Evolutionary conservation across 2,113 vertebrate genomes (phyloP), one percentile per base, ranked within the genome.

Genomic region (Leptocoma aspasia): DNA sequence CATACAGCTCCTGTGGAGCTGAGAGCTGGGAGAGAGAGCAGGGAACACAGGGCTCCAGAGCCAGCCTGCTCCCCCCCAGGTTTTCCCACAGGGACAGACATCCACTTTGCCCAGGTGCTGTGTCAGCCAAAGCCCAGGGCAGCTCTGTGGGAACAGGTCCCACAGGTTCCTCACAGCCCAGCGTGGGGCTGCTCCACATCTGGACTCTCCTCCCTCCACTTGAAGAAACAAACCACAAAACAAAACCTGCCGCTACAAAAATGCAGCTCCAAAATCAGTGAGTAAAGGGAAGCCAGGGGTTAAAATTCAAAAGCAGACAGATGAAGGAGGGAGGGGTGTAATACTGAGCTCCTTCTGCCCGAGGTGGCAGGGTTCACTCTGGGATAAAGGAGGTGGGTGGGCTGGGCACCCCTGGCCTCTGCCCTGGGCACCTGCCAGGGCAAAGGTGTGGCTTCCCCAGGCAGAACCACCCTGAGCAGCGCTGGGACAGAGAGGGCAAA

Each of bases 391-490:
- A 66, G 52, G 11, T 14, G 8, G 27, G 23, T 52, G 31, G n/a
- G 52, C 49, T 86, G 77, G n/a, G 23, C 9, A 8, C 13, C 11
- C 13, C 35, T 60, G 28, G n/a, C n/a, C n/a, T n/a, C n/a, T n/a
- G n/a, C 5, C 39, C 28, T 0, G 0, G 31, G 72, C n/a, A n/a
- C 22, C 73, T 69, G 64, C 1, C 0, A 7, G 57, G 37, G 39
- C 77, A 37, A 2, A 60, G 21, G 13, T 30, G 59, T 6, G 1
- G 0, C 17, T 42, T n/a, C 47, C 44, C 10, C 2, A 20, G 49
- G 33, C 39, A 54, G 45, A 78, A 42, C n/a, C 0, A 0, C 44
- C 53, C 23, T 3, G 42, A 33, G 53, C 61, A 39, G 27, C 0
- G 0, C 66, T 2, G 4, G 47, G 23, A 42, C 49, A 30, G 28